Percentiles rank a stretch among this genome's conserved stretches.
Conservation (phyloP, 2,113 vertebrate species). For the Solea senegalensis region DNA sequence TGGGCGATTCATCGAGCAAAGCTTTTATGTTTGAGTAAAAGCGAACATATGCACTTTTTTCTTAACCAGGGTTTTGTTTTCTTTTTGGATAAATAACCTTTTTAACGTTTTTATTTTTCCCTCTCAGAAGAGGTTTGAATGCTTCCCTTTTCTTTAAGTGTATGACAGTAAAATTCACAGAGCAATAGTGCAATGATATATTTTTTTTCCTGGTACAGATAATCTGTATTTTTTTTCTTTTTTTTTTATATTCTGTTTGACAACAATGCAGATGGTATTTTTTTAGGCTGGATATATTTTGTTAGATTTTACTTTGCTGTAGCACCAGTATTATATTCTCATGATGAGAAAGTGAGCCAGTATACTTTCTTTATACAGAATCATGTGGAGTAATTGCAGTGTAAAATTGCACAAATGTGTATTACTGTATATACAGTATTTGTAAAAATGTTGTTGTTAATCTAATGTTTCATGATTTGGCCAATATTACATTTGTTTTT, state of each 20-base stretch:
- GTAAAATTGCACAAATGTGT: constrained; percentile 19
- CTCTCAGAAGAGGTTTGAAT: constrained; percentile 48
- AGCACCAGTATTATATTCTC: constrained; percentile 36
- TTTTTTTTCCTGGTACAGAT: constrained; percentile 61
- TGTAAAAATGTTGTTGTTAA: constrained; percentile 53
- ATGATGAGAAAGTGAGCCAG: constrained; percentile 28
- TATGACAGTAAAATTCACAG: constrained; percentile 73
- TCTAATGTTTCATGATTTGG: constrained; percentile 48
- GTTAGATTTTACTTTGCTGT: constrained; percentile 49
- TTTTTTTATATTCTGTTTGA: constrained; percentile 61
- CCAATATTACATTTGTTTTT: constrained; percentile 43
- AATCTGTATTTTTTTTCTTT: constrained; percentile 81
- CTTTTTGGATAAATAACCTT: constrained; percentile 26
- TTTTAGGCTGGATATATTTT: constrained; percentile 71
- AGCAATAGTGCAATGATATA: constrained; percentile 85
- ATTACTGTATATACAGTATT: constrained; percentile 53
- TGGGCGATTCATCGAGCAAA: constrained; percentile 64
- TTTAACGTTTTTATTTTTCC: constrained; percentile 36
- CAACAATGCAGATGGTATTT: constrained; percentile 79
- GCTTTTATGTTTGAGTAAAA: constrained; percentile 77
- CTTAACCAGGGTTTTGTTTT: constrained; percentile 64
- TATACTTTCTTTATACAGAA: constrained; percentile 16
- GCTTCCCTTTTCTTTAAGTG: constrained; percentile 60
- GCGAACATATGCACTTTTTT: constrained; percentile 86
- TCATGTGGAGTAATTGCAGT: constrained; percentile 31